Conservation (phyloP, 92 coral and sea anemone genomes). For the Phymanthus crucifer region DNA sequence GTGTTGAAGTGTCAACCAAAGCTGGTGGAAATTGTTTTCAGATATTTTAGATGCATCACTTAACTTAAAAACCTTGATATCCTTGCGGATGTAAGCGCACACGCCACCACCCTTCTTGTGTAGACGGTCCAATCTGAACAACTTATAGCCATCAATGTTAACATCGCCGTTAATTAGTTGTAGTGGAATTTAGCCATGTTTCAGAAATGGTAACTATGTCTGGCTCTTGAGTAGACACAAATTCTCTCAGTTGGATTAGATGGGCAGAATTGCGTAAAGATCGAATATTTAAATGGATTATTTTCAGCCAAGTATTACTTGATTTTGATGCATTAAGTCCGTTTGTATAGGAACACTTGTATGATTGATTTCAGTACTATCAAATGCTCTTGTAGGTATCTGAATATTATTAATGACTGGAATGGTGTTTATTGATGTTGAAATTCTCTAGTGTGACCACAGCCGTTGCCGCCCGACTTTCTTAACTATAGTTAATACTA, state of each 20-base stretch:
- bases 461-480: too few relatives aligned
- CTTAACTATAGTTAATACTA: too few relatives aligned
- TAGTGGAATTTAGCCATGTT: conserved; percentile 43
- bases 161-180: conserved; percentile 21
- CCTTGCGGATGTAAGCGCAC: conserved; percentile 18
- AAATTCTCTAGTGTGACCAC: too few relatives aligned
- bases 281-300: conserved; percentile 36
- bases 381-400: too few relatives aligned
- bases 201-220: conserved; percentile 41
- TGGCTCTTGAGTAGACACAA: conserved; percentile 15
- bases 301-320: conserved; percentile 1
- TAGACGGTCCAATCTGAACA: conserved; percentile 14
- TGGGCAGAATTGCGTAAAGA: conserved; percentile 37
- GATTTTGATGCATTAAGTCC: neutral
- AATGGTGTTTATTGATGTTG: too few relatives aligned
- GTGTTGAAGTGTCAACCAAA: conserved; percentile 40
- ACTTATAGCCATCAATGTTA: conserved; percentile 22
- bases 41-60: conserved; percentile 18
- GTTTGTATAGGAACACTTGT: too few relatives aligned
- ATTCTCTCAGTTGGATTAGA: conserved; percentile 30
- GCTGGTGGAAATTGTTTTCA: conserved; percentile 30
- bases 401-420: too few relatives aligned
- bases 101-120: conserved; percentile 22
- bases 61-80: conserved; percentile 21
- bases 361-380: too few relatives aligned